Conservation (phyloP, 1,140 invertebrate genomes). For the Vollenhovia emeryi region DNA sequence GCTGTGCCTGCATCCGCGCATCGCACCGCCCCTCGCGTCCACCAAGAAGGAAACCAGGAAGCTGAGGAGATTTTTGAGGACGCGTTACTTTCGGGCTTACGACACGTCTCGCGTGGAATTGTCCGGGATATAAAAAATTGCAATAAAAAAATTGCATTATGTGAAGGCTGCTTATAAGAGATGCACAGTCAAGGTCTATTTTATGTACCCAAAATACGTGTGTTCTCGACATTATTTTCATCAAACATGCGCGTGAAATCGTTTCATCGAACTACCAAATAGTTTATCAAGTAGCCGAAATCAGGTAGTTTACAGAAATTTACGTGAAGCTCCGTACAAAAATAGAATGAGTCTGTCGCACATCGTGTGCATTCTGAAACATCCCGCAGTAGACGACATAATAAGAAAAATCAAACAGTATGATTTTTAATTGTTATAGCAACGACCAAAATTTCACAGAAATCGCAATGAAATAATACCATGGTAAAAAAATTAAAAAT, state of each 20-base stretch:
- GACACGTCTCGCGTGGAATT: background rate
- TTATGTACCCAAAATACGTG: background rate
- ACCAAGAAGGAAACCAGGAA: conserved; percentile 99
- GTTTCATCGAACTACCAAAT: background rate
- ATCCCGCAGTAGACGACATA: background rate
- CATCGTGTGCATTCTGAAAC: background rate
- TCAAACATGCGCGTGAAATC: background rate
- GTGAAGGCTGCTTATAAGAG: conserved; percentile 34
- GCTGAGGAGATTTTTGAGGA: conserved; percentile 84
- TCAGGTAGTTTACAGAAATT: background rate
- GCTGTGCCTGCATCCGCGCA: conserved; percentile 97
- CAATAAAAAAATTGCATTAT: conserved; percentile 43
- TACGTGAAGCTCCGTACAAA: background rate
- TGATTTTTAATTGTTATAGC: background rate
- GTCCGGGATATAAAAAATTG: conserved; percentile 37
- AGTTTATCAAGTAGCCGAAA: no score
- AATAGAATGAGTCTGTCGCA: background rate
- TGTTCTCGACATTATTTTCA: background rate
- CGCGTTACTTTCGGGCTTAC: background rate
- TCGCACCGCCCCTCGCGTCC: conserved; percentile 97
- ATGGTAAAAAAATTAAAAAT: background rate
- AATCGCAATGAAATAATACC: background rate
- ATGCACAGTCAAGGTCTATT: conserved; percentile 26
- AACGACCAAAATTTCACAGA: background rate
- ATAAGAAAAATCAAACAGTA: conserved; percentile 1